phyloP scores from a whole-genome alignment of 2,113 vertebrate species.

The Origma solitaria region DNA sequence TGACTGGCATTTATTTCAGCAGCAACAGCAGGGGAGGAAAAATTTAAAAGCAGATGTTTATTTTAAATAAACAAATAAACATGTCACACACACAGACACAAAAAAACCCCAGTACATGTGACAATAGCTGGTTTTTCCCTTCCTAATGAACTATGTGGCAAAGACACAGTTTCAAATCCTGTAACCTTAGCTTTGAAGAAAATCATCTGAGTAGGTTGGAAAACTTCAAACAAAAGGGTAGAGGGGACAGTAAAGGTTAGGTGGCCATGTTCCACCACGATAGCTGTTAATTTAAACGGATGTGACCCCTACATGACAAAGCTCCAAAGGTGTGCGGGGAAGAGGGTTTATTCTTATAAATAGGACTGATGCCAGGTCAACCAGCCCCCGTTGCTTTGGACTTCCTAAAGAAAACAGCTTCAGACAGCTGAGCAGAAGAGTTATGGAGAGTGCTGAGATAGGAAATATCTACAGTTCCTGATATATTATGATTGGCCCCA shows the following conservation, averaged over 20 bases:
- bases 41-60: neutral
- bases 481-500: constrained; percentile 84
- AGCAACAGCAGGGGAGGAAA: neutral
- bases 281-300: constrained; percentile 67
- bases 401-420: constrained; percentile 95
- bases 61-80: constrained; percentile 10
- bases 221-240: constrained; percentile 68
- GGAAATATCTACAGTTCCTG: constrained; percentile 81
- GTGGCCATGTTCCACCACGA: constrained; percentile 42
- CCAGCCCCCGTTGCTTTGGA: constrained; percentile 77
- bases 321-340: constrained; percentile 79
- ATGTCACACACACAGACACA: neutral
- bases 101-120: neutral
- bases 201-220: constrained; percentile 52
- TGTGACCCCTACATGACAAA: constrained; percentile 82
- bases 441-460: constrained; percentile 72
- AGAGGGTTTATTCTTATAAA: constrained; percentile 81
- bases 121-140: neutral
- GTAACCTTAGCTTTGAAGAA: constrained; percentile 54
- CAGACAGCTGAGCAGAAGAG: constrained; percentile 73
- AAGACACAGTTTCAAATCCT: neutral
- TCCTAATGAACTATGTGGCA: constrained; percentile 3
- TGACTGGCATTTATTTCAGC: neutral
- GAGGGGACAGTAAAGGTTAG: constrained; percentile 64
- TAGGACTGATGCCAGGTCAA: constrained; percentile 85